Evolutionary conservation across 2,113 vertebrate genomes (phyloP).

Genomic region (Ancistrus triradiatus): DNA sequence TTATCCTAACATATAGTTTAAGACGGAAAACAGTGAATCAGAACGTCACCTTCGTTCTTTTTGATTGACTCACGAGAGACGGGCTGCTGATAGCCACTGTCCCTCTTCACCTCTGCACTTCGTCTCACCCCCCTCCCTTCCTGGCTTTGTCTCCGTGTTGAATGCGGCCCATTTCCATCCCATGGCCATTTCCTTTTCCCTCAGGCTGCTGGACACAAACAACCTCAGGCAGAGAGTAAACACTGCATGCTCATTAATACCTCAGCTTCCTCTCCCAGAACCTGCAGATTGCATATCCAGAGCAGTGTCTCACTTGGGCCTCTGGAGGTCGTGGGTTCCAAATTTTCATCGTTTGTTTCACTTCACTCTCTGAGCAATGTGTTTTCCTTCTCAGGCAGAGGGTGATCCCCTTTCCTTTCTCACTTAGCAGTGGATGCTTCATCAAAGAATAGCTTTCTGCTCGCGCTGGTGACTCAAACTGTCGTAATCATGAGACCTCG

Average conservation of each 20-base stretch:
- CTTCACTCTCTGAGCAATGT: not conserved
- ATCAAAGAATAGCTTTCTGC: no score
- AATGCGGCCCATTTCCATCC: slow-evolving; percentile 37
- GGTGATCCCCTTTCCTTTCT: not conserved
- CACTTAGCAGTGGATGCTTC: not conserved
- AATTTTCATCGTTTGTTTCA: no score
- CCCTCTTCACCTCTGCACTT: slow-evolving; percentile 8
- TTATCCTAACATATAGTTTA: no score
- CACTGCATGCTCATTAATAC: slow-evolving; percentile 7
- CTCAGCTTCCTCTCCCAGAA: slow-evolving; percentile 1
- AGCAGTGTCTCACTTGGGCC: not conserved
- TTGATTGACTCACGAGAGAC: no score
- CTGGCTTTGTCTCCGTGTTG: slow-evolving; percentile 47
- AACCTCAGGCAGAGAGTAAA: slow-evolving; percentile 39
- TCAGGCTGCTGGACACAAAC: slow-evolving; percentile 32
- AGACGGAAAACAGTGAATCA: no score
- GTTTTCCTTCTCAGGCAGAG: no score
- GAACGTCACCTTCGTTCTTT: no score
- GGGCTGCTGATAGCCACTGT: slow-evolving; percentile 1
- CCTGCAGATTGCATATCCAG: not conserved
- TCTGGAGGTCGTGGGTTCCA: no score
- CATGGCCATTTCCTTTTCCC: slow-evolving; percentile 38
- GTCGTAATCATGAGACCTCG: slow-evolving; percentile 4
- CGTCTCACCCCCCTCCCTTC: slow-evolving; percentile 41
- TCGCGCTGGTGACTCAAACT: slow-evolving; percentile 18